Conservation (phyloP, 2,888 invertebrate genomes). For the Aethes cnicana region DNA sequence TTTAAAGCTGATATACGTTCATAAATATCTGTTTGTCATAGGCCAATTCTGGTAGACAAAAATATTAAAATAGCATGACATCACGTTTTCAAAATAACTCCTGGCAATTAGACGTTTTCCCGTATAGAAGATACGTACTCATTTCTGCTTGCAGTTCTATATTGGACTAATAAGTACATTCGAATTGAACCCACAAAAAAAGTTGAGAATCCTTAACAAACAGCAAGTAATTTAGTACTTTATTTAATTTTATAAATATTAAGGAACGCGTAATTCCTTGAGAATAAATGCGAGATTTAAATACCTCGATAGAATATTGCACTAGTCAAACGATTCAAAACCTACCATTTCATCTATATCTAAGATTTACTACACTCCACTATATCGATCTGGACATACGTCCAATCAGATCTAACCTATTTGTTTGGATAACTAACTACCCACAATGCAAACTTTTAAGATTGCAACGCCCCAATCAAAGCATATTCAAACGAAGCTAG, state of each 20-base stretch:
- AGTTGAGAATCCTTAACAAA: no score
- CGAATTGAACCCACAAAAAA: no score
- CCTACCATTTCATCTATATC: not conserved
- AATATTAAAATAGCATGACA: not conserved
- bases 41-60: constrained; percentile 39
- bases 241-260: no score
- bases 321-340: not conserved
- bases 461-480: constrained; percentile 57
- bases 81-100: no score
- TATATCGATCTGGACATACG: constrained; percentile 2
- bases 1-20: constrained; percentile 47
- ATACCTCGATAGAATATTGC: not conserved
- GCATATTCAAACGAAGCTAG: constrained; percentile 55
- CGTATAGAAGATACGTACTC: not conserved
- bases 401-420: not conserved
- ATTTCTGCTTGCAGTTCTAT: no score
- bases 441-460: constrained; percentile 15
- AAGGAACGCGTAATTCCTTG: not conserved
- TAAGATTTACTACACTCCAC: not conserved
- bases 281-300: not conserved
- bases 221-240: no score
- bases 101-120: not conserved
- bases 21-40: constrained; percentile 46
- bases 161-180: no score
- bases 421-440: no score